phyloP scores from a whole-genome alignment of 2,888 invertebrate species.

The Gastracanthus pulcherrimus region DNA sequence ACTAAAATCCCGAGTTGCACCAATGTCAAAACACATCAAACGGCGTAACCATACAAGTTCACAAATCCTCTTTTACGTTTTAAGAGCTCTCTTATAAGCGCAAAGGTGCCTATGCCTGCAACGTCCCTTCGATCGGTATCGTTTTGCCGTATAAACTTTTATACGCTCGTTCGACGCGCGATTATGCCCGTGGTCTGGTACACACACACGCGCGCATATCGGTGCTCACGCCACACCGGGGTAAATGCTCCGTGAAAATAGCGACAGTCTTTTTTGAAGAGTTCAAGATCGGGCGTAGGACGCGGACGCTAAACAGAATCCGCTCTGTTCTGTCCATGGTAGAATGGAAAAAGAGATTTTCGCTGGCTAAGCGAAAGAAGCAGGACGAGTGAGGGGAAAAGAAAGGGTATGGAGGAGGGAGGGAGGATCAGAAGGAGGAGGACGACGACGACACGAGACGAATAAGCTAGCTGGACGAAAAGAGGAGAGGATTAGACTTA shows the following conservation, averaged over 20 bases:
- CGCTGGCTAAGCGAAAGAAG: slow-evolving; percentile 25
- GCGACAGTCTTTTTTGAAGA: slow-evolving; percentile 20
- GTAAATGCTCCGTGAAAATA: slow-evolving; percentile 52
- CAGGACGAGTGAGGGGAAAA: not conserved
- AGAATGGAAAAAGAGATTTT: slow-evolving; percentile 20
- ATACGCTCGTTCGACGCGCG: slow-evolving; percentile 11
- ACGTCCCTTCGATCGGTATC: not conserved
- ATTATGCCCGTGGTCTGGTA: slow-evolving; percentile 9
- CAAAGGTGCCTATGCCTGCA: not conserved
- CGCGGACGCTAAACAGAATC: slow-evolving; percentile 22
- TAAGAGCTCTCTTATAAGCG: not conserved
- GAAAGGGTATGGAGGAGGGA: not conserved
- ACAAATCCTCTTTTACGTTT: not conserved
- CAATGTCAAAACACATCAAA: too few relatives aligned
- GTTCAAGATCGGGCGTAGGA: not conserved
- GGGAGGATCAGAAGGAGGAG: not conserved
- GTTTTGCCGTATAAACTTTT: slow-evolving; percentile 45
- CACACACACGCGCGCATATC: not conserved
- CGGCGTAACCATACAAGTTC: too few relatives aligned
- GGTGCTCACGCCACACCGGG: not conserved
- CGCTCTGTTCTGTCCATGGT: too few relatives aligned
- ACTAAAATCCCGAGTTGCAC: too few relatives aligned
- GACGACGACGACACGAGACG: not conserved
- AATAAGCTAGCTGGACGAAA: not conserved
- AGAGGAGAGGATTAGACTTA: not conserved